phyloP scores from a whole-genome alignment of 2,113 vertebrate genomes.

The Rostratula benghalensis region DNA sequence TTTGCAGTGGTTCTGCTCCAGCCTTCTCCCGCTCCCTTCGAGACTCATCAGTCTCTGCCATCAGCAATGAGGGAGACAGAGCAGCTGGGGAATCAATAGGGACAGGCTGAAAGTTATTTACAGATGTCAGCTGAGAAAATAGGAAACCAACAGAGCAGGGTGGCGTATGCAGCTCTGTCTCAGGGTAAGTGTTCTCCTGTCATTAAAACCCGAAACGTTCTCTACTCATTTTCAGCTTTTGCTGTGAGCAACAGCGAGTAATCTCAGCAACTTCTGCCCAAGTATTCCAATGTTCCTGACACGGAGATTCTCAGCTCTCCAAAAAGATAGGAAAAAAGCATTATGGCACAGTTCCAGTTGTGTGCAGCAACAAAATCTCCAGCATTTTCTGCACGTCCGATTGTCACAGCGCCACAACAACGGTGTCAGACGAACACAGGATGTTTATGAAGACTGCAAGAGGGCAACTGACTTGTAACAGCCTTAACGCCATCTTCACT shows the following conservation, averaged over 20 bases:
- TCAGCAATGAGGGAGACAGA: not conserved
- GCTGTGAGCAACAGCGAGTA: not conserved
- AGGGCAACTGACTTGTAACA: not conserved
- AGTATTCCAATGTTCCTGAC: not conserved
- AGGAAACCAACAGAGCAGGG: not conserved
- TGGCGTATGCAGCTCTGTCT: rapidly evolving
- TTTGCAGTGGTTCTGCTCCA: constrained; percentile 2
- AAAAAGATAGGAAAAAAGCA: not conserved
- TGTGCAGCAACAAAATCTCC: not conserved
- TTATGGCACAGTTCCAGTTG: not conserved
- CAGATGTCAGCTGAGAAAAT: constrained; percentile 45
- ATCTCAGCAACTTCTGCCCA: not conserved
- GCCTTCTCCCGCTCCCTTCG: not conserved
- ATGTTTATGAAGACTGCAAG: not conserved
- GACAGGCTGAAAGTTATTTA: constrained; percentile 63
- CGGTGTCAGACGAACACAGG: not conserved
- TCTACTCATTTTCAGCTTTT: not conserved
- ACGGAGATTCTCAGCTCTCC: not conserved
- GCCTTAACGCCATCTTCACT: not conserved
- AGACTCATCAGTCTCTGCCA: constrained; percentile 52
- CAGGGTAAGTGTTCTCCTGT: not conserved
- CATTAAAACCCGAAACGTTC: not conserved
- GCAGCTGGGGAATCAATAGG: constrained; percentile 54
- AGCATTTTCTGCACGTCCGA: not conserved
- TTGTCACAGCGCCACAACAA: not conserved